Conservation (phyloP, 2,113 vertebrate species). For the Noctilio leporinus region DNA sequence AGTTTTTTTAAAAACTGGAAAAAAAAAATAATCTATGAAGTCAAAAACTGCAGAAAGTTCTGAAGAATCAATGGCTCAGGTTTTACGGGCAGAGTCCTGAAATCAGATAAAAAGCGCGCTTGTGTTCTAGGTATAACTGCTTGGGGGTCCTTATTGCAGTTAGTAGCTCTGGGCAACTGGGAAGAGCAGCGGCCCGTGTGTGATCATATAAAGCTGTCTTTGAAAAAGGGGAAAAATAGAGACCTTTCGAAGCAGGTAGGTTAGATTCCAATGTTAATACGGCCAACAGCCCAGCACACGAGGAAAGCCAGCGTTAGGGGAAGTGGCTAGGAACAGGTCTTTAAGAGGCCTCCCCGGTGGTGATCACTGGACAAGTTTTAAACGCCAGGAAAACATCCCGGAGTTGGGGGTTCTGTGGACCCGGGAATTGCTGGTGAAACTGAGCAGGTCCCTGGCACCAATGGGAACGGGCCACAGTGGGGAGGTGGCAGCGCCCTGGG, state of each 20-base stretch:
- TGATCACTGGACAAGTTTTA: slow-evolving; percentile 65
- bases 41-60: slow-evolving; percentile 87
- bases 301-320: slow-evolving; percentile 69
- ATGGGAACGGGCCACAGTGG: neutral
- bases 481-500: slow-evolving; percentile 81
- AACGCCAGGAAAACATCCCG: slow-evolving; percentile 65
- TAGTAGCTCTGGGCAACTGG: slow-evolving; percentile 74
- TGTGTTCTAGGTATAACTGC: slow-evolving; percentile 87
- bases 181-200: slow-evolving; percentile 61
- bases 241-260: slow-evolving; percentile 65
- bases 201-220: slow-evolving; percentile 68
- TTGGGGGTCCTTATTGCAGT: slow-evolving; percentile 81
- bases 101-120: slow-evolving; percentile 92
- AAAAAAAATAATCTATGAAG: slow-evolving; percentile 85
- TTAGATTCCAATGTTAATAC: slow-evolving; percentile 80
- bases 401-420: neutral
- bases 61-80: slow-evolving; percentile 90
- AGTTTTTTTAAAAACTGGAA: slow-evolving; percentile 61
- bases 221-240: neutral
- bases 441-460: slow-evolving; percentile 60
- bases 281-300: slow-evolving; percentile 79
- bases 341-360: slow-evolving; percentile 62
- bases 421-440: slow-evolving; percentile 60
- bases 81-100: slow-evolving; percentile 92
- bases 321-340: slow-evolving; percentile 64